Percentiles rank a stretch among this genome's conserved stretches.
phyloP scores from a whole-genome alignment of 2,797 vertebrate genomes.

The Philypnodon macrostomus region DNA sequence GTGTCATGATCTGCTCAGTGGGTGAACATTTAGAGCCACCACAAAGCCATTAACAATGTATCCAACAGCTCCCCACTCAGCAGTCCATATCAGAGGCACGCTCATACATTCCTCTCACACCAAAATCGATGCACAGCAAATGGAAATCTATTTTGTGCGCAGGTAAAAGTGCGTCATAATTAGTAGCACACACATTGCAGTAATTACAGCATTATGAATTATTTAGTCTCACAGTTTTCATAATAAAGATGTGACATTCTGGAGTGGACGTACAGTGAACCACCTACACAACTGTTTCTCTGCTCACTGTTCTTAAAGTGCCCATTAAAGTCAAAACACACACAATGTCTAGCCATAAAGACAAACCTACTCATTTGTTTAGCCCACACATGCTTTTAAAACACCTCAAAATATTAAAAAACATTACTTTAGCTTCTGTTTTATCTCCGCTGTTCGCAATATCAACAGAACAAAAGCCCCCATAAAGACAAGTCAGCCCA shows the following conservation, averaged over 20 bases:
- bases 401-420: background rate
- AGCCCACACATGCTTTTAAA: slow-evolving; percentile 17
- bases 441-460: background rate
- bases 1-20: no score
- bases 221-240: slow-evolving; percentile 10
- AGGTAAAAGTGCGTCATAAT: slow-evolving; percentile 18
- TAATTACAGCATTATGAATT: slow-evolving; percentile 24
- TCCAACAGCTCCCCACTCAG: slow-evolving; percentile 5
- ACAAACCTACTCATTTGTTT: slow-evolving; percentile 13
- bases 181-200: slow-evolving; percentile 3
- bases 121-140: slow-evolving; percentile 10
- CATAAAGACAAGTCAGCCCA: background rate
- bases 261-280: slow-evolving; percentile 6
- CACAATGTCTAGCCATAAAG: slow-evolving; percentile 12
- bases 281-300: slow-evolving; percentile 26
- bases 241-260: slow-evolving; percentile 19
- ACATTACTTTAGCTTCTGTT: background rate
- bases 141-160: slow-evolving; percentile 18
- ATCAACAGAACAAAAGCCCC: background rate
- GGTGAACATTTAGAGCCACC: background rate
- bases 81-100: slow-evolving; percentile 1
- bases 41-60: background rate
- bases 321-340: slow-evolving; percentile 21
- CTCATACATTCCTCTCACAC: background rate
- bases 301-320: slow-evolving; percentile 20